Evolutionary conservation across 92 coral and sea anemone genomes (phyloP).

Genomic region (Muricea muricata): DNA sequence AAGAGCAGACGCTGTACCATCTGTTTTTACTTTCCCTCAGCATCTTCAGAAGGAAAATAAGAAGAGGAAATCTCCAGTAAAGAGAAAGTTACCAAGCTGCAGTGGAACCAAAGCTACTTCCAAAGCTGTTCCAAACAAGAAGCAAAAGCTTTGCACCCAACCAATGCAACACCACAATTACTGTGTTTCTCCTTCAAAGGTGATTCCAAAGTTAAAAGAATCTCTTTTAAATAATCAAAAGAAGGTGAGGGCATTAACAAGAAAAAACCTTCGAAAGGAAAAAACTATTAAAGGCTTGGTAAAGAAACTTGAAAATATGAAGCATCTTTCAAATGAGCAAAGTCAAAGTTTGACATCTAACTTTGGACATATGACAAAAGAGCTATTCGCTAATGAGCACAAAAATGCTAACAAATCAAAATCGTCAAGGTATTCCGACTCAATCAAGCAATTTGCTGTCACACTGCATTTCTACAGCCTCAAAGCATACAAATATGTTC

Average conservation of each 20-base stretch:
- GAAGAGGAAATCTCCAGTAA: too few species aligned
- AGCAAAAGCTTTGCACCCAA: too few species aligned
- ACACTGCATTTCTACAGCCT: conserved; percentile 12
- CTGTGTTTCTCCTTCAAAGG: background rate
- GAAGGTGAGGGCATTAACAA: background rate
- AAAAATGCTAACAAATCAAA: background rate
- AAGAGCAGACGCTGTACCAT: too few species aligned
- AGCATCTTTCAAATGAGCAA: background rate
- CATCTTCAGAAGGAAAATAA: too few species aligned
- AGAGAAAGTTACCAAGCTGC: too few species aligned
- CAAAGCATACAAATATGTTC: background rate
- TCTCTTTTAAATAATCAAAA: background rate
- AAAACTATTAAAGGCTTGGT: background rate
- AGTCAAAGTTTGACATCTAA: background rate
- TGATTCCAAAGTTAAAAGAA: background rate
- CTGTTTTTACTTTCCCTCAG: too few species aligned
- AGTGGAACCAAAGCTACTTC: too few species aligned
- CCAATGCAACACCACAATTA: background rate
- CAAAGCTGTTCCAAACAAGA: too few species aligned
- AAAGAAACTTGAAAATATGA: background rate
- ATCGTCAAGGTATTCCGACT: background rate
- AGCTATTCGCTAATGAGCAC: background rate
- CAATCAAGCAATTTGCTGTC: conserved; percentile 16
- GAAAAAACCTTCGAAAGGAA: background rate
- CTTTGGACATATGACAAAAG: background rate